phyloP scores from a whole-genome alignment of 2,888 invertebrate genomes.

The Drosophila kambysellisi region DNA sequence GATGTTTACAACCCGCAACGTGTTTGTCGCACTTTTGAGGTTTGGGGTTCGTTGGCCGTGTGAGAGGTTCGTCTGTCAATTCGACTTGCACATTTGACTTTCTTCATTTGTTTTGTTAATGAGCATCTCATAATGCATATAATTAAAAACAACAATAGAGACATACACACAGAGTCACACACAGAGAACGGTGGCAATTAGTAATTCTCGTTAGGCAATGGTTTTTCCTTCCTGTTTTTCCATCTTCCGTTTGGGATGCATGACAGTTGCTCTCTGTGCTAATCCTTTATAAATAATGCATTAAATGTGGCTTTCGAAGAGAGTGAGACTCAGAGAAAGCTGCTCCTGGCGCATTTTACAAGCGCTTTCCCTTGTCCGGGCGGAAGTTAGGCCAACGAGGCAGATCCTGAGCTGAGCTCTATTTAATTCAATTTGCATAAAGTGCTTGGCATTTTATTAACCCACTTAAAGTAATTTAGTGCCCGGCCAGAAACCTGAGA shows the following conservation, averaged over 20 bases:
- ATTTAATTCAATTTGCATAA: slow-evolving; percentile 78
- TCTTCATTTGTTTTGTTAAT: slow-evolving; percentile 80
- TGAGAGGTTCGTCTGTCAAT: slow-evolving; percentile 39
- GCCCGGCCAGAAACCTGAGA: slow-evolving; percentile 51
- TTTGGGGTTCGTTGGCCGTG: slow-evolving; percentile 36
- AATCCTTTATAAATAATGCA: slow-evolving; percentile 80
- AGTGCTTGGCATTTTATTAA: slow-evolving; percentile 77
- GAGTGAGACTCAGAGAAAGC: slow-evolving; percentile 18
- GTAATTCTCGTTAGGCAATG: slow-evolving; percentile 73
- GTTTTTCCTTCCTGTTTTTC: slow-evolving; percentile 71
- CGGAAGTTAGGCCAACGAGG: slow-evolving; percentile 56
- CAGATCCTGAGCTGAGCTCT: slow-evolving; percentile 56
- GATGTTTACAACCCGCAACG: slow-evolving; percentile 50
- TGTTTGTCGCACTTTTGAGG: slow-evolving; percentile 30
- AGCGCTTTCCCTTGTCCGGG: slow-evolving; percentile 46
- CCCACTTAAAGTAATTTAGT: slow-evolving; percentile 79
- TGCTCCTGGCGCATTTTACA: slow-evolving; percentile 40
- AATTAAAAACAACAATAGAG: slow-evolving; percentile 69
- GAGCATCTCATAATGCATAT: slow-evolving; percentile 77
- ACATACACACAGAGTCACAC: slow-evolving; percentile 20
- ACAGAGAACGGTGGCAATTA: slow-evolving; percentile 63
- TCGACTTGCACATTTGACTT: slow-evolving; percentile 60
- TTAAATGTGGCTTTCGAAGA: slow-evolving; percentile 55
- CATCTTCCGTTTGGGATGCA: slow-evolving; percentile 50
- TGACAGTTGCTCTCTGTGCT: slow-evolving; percentile 59